Base-by-base conservation (phyloP, 2,113 vertebrate species). In the Megaceryle torquata region DNA sequence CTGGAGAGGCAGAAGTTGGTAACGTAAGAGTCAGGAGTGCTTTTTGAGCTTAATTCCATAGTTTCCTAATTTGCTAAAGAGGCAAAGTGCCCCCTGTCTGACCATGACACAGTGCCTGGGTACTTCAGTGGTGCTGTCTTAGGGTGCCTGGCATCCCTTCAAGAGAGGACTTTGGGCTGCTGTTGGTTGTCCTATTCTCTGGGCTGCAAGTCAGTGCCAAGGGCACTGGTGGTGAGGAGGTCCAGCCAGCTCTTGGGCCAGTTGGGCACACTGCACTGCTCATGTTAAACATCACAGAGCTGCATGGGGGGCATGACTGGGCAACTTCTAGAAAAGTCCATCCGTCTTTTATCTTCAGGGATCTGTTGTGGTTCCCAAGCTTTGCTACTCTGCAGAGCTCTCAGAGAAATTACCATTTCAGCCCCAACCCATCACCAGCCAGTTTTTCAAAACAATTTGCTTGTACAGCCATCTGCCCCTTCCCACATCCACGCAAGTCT, bases 241-340 rank as follows among this genome's bases (percentile, higher is more conserved):
- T 72, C 63, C 50, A 48, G 59, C 10, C 1, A 1, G 39, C 57
- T 80, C 59, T 26, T 63, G 48, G 43, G 39, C 43, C 26, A 51
- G 39, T 7, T 61, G 14, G 31, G 43, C 64, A 26, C 2, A 4
- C 44, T 10, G 39, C 9, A 4, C 9, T 1, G 2, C 65, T 56
- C 8, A 0, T 15, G 31, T 19, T 56, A 28, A 68, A 74, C 6
- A 1, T 29, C 33, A 39, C 39, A 48, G 59, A 83, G 39, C 48
- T 72, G 44, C 64, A 37, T 1, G 25, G 2, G 31, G 31, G 16
- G 31, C 20, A 64, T 0, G 0, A 18, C 56, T 10, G 22, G 51
- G 28, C 8, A 16, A 28, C 61, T 31, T 74, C 19, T 59, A 20
- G 60, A 46, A 1, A 74, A 67, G 43, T 43, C 60, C n/a, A 2